Evolutionary conservation across 2,113 vertebrate genomes (phyloP).

Genomic region (Cephalopholis sonnerati): DNA sequence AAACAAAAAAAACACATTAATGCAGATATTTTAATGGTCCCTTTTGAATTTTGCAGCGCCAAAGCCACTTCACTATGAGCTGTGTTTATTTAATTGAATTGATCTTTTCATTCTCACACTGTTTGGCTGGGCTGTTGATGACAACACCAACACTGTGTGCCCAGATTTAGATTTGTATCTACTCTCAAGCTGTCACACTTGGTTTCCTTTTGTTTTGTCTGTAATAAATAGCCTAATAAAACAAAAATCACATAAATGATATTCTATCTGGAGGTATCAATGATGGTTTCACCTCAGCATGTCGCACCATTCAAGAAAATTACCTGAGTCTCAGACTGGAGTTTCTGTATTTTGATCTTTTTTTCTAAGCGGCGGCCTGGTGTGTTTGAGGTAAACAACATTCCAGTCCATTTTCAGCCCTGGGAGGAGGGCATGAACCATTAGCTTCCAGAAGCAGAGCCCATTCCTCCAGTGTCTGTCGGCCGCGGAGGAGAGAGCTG

Average conservation of each 20-base stretch:
- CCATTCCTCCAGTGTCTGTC: conserved; percentile 59
- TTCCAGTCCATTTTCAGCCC: conserved; percentile 72
- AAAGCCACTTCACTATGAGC: neutral
- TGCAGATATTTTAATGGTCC: neutral
- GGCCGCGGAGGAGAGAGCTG: conserved; percentile 58
- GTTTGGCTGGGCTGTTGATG: conserved; percentile 11
- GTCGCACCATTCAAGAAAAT: conserved; percentile 41
- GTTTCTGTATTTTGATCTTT: conserved; percentile 55
- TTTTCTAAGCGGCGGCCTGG: conserved; percentile 40
- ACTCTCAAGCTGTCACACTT: conserved; percentile 33
- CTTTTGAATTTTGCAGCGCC: neutral
- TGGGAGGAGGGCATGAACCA: conserved; percentile 74
- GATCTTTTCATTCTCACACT: conserved; percentile 29
- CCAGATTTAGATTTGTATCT: conserved; percentile 13
- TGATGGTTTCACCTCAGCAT: conserved; percentile 42
- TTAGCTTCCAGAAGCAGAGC: conserved; percentile 65
- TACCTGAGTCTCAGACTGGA: conserved; percentile 38
- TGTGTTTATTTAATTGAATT: conserved; percentile 7
- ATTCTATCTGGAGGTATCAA: conserved; percentile 29
- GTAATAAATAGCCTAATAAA: conserved; percentile 7
- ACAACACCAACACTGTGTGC: conserved; percentile 6
- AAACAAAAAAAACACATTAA: neutral
- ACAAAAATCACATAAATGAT: conserved; percentile 7
- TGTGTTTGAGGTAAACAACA: conserved; percentile 78
- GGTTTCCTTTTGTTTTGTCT: conserved; percentile 34